These are phyloP conservation scores for Diplodus sargus DNA, from an alignment of 2,797 vertebrate genomes.

Conservation along the genomic window DNA sequence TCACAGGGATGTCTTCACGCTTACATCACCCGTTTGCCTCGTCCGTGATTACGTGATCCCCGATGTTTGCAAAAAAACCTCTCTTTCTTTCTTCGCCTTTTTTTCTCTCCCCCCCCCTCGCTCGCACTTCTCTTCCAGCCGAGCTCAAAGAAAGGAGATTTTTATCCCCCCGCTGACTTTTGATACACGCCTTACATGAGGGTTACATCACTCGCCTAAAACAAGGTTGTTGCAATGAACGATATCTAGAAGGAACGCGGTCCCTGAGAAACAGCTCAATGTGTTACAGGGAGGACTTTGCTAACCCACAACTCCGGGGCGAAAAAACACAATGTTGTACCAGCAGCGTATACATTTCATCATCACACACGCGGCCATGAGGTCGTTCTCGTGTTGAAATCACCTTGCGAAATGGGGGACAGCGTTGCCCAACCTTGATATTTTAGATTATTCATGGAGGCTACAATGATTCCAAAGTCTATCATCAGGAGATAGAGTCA, in stretches of 20 bases:
- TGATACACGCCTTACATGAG: constrained; percentile 74
- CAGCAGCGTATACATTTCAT: constrained; percentile 70
- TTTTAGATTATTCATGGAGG: constrained; percentile 58
- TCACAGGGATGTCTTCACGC: constrained; percentile 73
- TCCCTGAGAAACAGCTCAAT: constrained; percentile 73
- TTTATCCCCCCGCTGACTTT: constrained; percentile 75
- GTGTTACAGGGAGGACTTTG: constrained; percentile 66
- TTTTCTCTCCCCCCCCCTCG: constrained; percentile 30
- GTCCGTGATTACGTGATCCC: constrained; percentile 72
- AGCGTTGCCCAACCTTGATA: constrained; percentile 56
- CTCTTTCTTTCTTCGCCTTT: constrained; percentile 39
- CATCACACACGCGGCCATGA: constrained; percentile 53
- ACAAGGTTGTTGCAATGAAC: constrained; percentile 79
- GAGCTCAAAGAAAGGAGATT: constrained; percentile 79
- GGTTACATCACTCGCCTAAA: constrained; percentile 85
- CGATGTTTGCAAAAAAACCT: constrained; percentile 67
- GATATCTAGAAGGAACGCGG: constrained; percentile 72
- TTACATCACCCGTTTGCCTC: constrained; percentile 79
- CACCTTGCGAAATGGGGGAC: constrained; percentile 46
- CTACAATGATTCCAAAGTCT: constrained; percentile 63
- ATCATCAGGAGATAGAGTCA: constrained; percentile 62
- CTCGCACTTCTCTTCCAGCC: constrained; percentile 57
- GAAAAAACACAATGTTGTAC: constrained; percentile 60
- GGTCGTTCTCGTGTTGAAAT: constrained; percentile 71
- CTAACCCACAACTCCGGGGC: constrained; percentile 61